These are phyloP conservation scores for Lasioglossum marginatum DNA, from an alignment of 2,888 invertebrate species.

Conservation along the genomic window DNA sequence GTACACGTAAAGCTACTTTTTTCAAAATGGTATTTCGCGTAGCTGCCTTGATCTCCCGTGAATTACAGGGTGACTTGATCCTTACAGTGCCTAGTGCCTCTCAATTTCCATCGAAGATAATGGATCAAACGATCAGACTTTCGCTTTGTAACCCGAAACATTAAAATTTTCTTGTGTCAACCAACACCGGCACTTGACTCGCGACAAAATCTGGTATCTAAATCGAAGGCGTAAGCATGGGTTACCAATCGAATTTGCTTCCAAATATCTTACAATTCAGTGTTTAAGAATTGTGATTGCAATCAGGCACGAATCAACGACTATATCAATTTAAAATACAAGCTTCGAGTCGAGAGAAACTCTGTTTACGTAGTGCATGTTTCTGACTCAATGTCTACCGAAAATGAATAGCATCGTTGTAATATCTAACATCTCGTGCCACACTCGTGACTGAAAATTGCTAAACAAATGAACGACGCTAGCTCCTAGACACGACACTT, in stretches of 20 bases:
- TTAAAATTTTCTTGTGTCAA: slow-evolving; percentile 3
- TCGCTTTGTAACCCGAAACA: slow-evolving; percentile 32
- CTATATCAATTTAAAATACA: neutral
- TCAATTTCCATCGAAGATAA: slow-evolving; percentile 11
- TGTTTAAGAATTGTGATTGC: too few relatives aligned
- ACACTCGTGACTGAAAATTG: neutral
- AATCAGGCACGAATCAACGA: neutral
- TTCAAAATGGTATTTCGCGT: neutral
- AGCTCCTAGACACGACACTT: neutral
- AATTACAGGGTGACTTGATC: neutral
- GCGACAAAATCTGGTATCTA: neutral
- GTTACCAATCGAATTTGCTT: neutral
- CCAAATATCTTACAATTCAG: neutral
- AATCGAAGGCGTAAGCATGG: neutral
- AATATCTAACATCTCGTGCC: neutral
- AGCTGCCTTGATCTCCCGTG: neutral
- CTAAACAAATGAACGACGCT: neutral
- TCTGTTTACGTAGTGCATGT: neutral
- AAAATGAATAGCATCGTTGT: neutral
- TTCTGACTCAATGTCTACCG: neutral
- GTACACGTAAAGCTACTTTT: neutral
- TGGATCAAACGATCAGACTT: slow-evolving; percentile 17
- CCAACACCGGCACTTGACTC: neutral
- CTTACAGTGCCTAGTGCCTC: neutral
- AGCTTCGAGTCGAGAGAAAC: neutral